Base-by-base conservation (phyloP, 2,797 vertebrate genomes). In the Sciaenops ocellatus region DNA sequence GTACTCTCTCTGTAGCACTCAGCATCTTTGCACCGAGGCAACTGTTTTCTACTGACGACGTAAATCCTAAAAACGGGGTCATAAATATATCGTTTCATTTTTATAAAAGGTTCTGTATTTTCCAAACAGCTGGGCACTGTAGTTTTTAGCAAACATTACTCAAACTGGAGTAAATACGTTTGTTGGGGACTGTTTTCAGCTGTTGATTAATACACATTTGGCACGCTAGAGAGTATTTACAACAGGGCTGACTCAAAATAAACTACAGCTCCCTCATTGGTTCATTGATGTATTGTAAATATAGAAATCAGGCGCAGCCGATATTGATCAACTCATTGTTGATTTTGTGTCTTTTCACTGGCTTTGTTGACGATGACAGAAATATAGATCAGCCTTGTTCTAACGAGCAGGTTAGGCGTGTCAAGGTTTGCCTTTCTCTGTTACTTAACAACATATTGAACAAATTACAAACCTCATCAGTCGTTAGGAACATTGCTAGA, bases 391-490 rank as follows among this genome's bases (percentile, higher is more conserved):
- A 18, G n/a, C 20, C 38, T 6, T 7, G 22, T 34, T 66, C 1
- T 41, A 57, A 8, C 41, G 42, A 73, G 47, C 28, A 46, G 59
- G 41, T 64, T 55, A 26, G 62, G 24, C 56, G 48, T 44, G 70
- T 60, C 42, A 24, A 59, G 46, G 41, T 67, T 67, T 69, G 24
- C 3, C 30, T 65, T 50, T 64, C n/a, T 69, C 68, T 78, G 59
- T 70, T 84, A 47, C 26, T 66, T 72, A 69, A 71, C 60, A 84
- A 83, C 76, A 90, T 76, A 69, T 55, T 87, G 80, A 85, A 86
- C 18, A 76, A 71, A 89, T 88, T 84, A 80, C 54, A 83, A 87
- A 80, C 51, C 83, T 75, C 82, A 82, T 84, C 72, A 75, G 64
- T 73, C 30, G 38, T 87, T 87, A 76, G 55, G 70, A 83, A 85